Conservation (phyloP, 2,797 vertebrate species). For the Loris lydekkerianus region DNA sequence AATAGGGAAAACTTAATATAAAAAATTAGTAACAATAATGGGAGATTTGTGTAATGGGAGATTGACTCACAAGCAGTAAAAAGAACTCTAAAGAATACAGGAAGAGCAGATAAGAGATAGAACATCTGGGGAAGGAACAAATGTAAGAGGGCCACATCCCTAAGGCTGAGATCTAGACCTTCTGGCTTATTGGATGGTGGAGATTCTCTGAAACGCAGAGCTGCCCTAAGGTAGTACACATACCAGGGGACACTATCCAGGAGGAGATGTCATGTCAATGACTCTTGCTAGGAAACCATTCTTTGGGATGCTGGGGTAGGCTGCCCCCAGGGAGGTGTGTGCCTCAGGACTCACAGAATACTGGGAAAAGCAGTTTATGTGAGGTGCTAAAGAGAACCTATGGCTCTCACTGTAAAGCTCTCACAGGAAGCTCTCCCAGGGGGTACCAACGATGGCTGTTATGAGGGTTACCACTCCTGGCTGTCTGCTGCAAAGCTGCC, state of each 20-base stretch:
- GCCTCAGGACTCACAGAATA: neutral
- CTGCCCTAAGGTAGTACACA: neutral
- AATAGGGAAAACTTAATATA: conserved; percentile 21
- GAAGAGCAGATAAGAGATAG: neutral
- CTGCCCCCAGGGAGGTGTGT: neutral
- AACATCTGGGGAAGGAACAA: neutral
- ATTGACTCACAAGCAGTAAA: neutral
- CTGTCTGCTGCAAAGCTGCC: neutral
- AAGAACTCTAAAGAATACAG: neutral
- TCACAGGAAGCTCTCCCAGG: neutral
- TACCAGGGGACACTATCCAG: neutral
- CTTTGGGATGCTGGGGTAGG: neutral
- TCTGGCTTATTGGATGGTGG: neutral
- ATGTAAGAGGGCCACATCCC: neutral
- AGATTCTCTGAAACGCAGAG: conserved; percentile 31
- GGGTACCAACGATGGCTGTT: neutral
- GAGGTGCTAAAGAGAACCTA: neutral
- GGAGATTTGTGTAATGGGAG: neutral
- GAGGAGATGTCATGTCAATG: neutral
- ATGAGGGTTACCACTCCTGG: neutral
- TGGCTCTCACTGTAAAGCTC: neutral
- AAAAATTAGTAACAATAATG: neutral
- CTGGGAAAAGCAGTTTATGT: neutral
- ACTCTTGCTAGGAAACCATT: neutral
- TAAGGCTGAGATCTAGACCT: neutral